These are phyloP conservation scores for Oenanthe melanoleuca DNA, from an alignment of 2,113 vertebrate species.

Conservation along the genomic window DNA sequence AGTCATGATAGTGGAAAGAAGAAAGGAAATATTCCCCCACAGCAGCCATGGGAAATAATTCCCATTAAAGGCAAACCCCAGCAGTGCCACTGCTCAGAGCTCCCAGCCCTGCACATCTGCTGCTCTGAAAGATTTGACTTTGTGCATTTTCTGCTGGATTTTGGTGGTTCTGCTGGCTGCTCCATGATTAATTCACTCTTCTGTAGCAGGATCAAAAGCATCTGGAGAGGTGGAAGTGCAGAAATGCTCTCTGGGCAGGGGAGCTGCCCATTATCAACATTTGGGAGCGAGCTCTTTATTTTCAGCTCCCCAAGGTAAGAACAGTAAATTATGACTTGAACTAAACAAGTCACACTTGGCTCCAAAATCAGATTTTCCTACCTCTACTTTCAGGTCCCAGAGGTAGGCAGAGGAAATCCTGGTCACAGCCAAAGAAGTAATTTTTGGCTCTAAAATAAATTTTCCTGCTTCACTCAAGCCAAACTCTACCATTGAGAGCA, in stretches of 20 bases:
- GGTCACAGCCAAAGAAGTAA: conserved; percentile 80
- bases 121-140: not conserved
- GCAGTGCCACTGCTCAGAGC: conserved; percentile 4
- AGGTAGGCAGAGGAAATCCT: conserved; percentile 83
- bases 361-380: conserved; percentile 83
- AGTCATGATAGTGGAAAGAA: conserved; percentile 1
- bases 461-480: conserved; percentile 76
- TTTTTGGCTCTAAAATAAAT: conserved; percentile 79
- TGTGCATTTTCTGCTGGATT: not conserved
- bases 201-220: conserved; percentile 69
- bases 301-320: conserved; percentile 70
- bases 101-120: not conserved
- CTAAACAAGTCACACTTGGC: conserved; percentile 82
- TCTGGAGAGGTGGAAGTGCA: conserved; percentile 71
- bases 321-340: conserved; percentile 79
- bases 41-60: conserved; percentile 5
- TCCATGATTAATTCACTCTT: conserved; percentile 46
- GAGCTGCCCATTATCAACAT: conserved; percentile 71
- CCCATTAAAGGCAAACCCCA: not conserved
- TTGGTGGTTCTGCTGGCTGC: conserved; percentile 29
- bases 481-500: conserved; percentile 65
- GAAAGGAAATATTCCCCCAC: not conserved
- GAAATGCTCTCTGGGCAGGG: conserved; percentile 69
- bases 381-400: conserved; percentile 78
- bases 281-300: conserved; percentile 69